Conservation (phyloP, 2,113 vertebrate genomes). For the Brachionichthys hirsutus region DNA sequence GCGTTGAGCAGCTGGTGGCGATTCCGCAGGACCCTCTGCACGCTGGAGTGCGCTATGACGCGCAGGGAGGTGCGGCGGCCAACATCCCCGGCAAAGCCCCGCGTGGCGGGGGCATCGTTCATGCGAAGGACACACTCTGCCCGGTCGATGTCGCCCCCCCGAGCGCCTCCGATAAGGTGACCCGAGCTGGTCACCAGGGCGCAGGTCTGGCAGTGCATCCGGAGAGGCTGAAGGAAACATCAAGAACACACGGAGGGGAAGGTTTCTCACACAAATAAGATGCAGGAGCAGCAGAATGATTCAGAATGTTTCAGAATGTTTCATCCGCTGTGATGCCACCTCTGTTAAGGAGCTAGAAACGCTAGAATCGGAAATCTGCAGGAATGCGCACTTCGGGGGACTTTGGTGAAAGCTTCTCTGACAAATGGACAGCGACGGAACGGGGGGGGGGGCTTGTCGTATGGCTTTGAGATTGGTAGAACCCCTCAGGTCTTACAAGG, state of each 20-base stretch:
- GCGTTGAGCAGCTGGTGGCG: constrained; percentile 90
- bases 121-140: constrained; percentile 95
- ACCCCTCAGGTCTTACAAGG: constrained; percentile 48
- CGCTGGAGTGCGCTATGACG: constrained; percentile 96
- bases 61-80: constrained; percentile 90
- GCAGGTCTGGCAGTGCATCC: constrained; percentile 91
- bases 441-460: constrained; percentile 60
- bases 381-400: constrained; percentile 55
- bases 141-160: constrained; percentile 85
- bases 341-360: constrained; percentile 28
- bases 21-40: constrained; percentile 89
- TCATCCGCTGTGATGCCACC: constrained; percentile 17
- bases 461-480: constrained; percentile 46
- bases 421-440: constrained; percentile 62
- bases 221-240: constrained; percentile 81
- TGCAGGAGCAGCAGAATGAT: constrained; percentile 7
- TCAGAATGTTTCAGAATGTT: constrained; percentile 22
- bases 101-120: constrained; percentile 89
- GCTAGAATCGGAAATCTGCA: constrained; percentile 38
- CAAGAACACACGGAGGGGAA: not conserved
- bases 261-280: too few relatives aligned
- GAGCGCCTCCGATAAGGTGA: constrained; percentile 85
- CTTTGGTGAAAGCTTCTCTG: constrained; percentile 59
- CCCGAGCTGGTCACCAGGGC: constrained; percentile 95
- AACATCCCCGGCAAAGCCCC: constrained; percentile 83